Evolutionary conservation across 1,140 invertebrate genomes (phyloP), one percentile per base, ranked within the genome.

Genomic region (Drosophila parabipectinata): DNA sequence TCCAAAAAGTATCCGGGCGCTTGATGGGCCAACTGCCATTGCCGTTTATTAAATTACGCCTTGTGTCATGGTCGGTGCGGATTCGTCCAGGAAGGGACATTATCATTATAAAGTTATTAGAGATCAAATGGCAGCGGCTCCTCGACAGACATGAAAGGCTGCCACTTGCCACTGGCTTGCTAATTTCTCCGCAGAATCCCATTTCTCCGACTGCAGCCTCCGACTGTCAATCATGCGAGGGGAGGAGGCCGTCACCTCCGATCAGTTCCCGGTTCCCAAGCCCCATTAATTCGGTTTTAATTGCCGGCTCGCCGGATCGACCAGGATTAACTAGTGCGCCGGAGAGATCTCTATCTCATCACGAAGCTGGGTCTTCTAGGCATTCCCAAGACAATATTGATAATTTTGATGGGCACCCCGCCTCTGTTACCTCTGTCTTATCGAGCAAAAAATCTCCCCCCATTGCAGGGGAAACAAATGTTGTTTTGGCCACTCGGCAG

Each of bases 61-160:
- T 63, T 73, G 83, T 78, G 74, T 74, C 56, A 51, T 41, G 56
- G 37, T 48, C 47, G 18, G 44, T 9, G 44, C 4, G 15, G 44
- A 10, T 10, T 32, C 58, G 66, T 60, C 63, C 76, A 79, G 79
- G 83, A 83, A 88, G 68, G 81, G 71, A 67, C 57, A 61, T 60
- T 62, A 79, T 88, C 79, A 88, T 88, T 88, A 89, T 88, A 88
- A 84, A 79, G 83, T 83, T 88, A 89, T 88, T 88, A 88, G 83
- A 76, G 41, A 30, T 48, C 60, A 54, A 68, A 79, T 66, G 73
- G 72, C 45, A 71, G 45, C 52, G 44, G 55, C 41, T 26, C 18
- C 34, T 12, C 34, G 41, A 57, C 30, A 48, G 62, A 54, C 72
- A 59, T 55, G 50, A 72, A 59, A 61, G 39, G 44, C 41, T 15